Evolutionary conservation across 2,113 vertebrate genomes (phyloP).

Genomic region (Rhinolophus sinicus): DNA sequence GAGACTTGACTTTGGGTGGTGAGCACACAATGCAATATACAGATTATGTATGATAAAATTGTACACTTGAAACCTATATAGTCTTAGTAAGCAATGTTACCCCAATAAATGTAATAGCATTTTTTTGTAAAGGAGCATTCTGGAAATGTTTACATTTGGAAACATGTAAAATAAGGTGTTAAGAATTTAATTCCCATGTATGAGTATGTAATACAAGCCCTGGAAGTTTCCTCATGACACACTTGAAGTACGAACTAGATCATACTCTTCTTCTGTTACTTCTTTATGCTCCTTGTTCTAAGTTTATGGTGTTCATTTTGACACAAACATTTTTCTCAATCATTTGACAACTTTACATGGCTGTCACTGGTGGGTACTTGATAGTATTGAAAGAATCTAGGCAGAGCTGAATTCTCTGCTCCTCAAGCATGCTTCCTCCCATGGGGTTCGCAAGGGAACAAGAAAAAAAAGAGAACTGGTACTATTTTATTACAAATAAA

Average conservation of each 20-base stretch:
- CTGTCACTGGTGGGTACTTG: background rate
- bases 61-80: background rate
- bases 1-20: too few species aligned
- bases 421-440: background rate
- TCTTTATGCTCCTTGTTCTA: background rate
- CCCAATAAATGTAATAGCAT: background rate
- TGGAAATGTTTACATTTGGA: background rate
- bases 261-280: background rate
- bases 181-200: background rate
- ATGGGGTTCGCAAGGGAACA: background rate
- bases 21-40: too few species aligned
- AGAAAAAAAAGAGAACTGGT: background rate
- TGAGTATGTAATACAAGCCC: background rate
- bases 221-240: background rate
- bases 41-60: background rate
- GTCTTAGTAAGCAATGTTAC: background rate
- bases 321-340: background rate
- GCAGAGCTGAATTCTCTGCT: constrained; percentile 21
- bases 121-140: background rate
- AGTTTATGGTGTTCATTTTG: background rate
- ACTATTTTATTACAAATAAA: background rate
- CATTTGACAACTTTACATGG: background rate
- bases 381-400: background rate
- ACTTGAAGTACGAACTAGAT: background rate
- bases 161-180: background rate